These are phyloP conservation scores for Galendromus occidentalis DNA, from an alignment of 1,140 invertebrate genomes.

Conservation along the genomic window DNA sequence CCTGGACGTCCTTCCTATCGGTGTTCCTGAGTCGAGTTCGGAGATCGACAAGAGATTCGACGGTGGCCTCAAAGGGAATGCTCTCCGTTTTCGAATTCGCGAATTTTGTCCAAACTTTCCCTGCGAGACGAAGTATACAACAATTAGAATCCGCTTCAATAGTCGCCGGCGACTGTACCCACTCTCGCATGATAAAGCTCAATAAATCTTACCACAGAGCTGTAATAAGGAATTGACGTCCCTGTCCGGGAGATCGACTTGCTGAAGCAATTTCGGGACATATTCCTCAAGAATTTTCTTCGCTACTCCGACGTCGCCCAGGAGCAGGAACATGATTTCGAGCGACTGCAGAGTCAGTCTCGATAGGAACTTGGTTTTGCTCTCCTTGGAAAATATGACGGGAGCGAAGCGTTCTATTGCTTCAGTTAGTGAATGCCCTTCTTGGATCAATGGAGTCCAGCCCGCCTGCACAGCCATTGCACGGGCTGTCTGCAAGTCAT, in stretches of 20 bases:
- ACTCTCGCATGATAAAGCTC: too few species aligned
- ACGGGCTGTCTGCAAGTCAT: background rate
- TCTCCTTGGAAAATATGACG: background rate
- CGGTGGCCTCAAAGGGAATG: background rate
- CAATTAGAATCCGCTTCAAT: background rate
- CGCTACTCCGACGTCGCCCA: background rate
- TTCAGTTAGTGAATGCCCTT: background rate
- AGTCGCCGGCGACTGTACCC: too few species aligned
- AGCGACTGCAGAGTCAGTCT: background rate
- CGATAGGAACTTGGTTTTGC: background rate
- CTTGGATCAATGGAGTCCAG: background rate
- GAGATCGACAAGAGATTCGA: background rate
- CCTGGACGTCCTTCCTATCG: background rate
- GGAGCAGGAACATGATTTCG: background rate
- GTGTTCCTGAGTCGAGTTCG: background rate
- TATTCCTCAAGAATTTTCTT: background rate
- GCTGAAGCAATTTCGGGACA: background rate
- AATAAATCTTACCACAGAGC: background rate
- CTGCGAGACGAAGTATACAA: background rate
- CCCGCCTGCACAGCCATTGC: background rate
- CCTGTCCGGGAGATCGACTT: background rate
- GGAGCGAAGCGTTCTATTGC: constrained; percentile 3
- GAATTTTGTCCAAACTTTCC: constrained; percentile 5
- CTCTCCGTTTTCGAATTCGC: background rate
- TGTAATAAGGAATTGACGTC: background rate